Conservation (phyloP, 2,888 invertebrate species). For the Ophion obscuratus region DNA sequence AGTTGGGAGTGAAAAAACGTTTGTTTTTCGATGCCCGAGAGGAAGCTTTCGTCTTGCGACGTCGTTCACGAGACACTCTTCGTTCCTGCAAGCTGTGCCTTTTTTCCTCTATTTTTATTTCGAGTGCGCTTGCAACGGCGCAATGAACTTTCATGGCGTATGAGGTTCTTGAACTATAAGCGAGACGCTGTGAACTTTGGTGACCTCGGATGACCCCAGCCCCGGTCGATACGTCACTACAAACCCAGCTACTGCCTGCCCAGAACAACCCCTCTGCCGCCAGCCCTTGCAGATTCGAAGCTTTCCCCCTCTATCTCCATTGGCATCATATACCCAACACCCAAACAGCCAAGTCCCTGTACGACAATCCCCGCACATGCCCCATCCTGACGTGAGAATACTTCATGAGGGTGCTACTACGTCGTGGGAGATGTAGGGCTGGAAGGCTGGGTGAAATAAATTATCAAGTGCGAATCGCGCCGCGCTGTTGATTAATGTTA, state of each 20-base stretch:
- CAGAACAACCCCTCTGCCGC: conserved; percentile 12
- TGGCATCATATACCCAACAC: background rate
- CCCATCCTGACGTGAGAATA: background rate
- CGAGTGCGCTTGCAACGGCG: conserved; percentile 38
- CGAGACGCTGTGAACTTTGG: conserved; percentile 81
- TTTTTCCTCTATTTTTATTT: conserved; percentile 41
- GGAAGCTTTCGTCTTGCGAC: background rate
- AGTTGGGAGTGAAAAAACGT: background rate
- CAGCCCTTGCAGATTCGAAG: conserved; percentile 9
- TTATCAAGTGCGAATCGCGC: conserved; percentile 10
- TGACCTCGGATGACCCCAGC: conserved; percentile 81
- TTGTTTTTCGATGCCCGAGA: background rate
- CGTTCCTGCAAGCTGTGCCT: background rate
- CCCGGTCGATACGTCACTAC: conserved; percentile 81
- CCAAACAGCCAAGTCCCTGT: conserved; percentile 17
- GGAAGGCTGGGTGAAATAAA: conserved; percentile 7
- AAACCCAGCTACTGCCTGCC: conserved; percentile 61
- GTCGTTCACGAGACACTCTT: background rate
- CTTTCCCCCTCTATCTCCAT: conserved; percentile 31
- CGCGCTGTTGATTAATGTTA: background rate
- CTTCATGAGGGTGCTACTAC: conserved; percentile 27
- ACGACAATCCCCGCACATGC: conserved; percentile 3
- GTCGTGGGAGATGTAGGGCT: background rate
- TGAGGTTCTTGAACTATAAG: conserved; percentile 74
- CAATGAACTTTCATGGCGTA: conserved; percentile 62